Evolutionary conservation across 2,113 vertebrate species (phyloP), one percentile per base, ranked within the genome.

Genomic region (Oncorhynchus nerka): DNA sequence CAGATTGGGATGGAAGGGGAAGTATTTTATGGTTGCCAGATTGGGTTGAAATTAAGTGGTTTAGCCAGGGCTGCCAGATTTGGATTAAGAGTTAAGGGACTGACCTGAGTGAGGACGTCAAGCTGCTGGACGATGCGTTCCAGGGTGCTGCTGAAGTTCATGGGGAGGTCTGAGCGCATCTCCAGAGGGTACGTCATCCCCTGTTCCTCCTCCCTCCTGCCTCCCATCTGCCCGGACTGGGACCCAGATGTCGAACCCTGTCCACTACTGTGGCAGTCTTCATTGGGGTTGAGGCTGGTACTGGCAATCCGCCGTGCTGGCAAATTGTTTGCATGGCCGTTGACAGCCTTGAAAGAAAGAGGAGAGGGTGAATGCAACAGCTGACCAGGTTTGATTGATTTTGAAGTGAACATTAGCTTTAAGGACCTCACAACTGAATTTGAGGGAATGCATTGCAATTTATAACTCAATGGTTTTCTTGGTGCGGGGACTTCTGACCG

Each of bases 91-190:
- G 9, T 45, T 11, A 45, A 45, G n/a, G 16, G 5, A 75, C 83
- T 89, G 75, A 98, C 97, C 90, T 97, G 94, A 7, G 96, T 98
- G 86, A 99, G 88, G 72, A 98, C 83, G 51, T 94, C 94, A 83
- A 99, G 87, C 81, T 97, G 97, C 1, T 94, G 93, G 75, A 98
- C 93, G n/a, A 98, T 96, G 62, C 95, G 91, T 73, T 90, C 91
- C 80, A 99, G 84, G 0, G 94, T 94, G 0, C 85, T 89, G 5
- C 90, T 85, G 84, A 98, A 51, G 16, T 91, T 81, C 0, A 86
- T 76, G 0, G 94, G 91, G 71, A 91, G 74, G 73, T 82, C 85
- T 0, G 80, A 86, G 28, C 88, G 85, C 5, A 86, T 92, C 12
- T 93, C 90, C 15, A 67, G 57, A 1, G 85, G 79, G 24, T 5